A percentile compares a stretch with the other conserved stretches of the same genome.
phyloP scores from a whole-genome alignment of 2,113 vertebrate species.

The Apus apus region DNA sequence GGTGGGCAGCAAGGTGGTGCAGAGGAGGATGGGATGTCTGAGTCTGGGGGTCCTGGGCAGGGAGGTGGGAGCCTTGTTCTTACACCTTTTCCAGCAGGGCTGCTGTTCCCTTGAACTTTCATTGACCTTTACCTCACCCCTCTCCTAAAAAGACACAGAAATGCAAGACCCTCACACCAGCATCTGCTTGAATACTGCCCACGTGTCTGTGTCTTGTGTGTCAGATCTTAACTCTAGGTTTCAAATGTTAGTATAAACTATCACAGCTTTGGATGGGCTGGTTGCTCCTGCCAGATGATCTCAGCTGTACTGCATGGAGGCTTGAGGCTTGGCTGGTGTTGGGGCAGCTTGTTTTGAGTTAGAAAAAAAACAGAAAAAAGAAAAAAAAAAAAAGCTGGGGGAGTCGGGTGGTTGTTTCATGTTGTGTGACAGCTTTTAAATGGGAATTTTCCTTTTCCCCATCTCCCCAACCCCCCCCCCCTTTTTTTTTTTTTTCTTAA shows the following conservation, averaged over 20 bases:
- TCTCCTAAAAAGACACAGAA: background rate
- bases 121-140: background rate
- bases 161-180: background rate
- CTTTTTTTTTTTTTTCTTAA: background rate
- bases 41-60: background rate
- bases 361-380: background rate
- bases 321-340: background rate
- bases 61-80: background rate
- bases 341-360: rapidly evolving
- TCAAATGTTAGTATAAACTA: background rate
- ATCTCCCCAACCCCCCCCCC: background rate
- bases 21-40: background rate
- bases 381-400: too few species aligned
- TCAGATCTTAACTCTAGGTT: background rate
- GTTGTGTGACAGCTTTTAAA: background rate
- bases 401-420: background rate
- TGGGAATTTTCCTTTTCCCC: background rate
- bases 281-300: background rate
- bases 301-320: background rate
- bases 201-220: background rate
- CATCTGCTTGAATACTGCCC: background rate
- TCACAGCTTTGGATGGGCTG: background rate
- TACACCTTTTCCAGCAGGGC: background rate
- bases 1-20: background rate
- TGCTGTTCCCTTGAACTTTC: rapidly evolving